Base-by-base conservation (phyloP, 2,113 vertebrate species). In the Poicephalus gulielmi region DNA sequence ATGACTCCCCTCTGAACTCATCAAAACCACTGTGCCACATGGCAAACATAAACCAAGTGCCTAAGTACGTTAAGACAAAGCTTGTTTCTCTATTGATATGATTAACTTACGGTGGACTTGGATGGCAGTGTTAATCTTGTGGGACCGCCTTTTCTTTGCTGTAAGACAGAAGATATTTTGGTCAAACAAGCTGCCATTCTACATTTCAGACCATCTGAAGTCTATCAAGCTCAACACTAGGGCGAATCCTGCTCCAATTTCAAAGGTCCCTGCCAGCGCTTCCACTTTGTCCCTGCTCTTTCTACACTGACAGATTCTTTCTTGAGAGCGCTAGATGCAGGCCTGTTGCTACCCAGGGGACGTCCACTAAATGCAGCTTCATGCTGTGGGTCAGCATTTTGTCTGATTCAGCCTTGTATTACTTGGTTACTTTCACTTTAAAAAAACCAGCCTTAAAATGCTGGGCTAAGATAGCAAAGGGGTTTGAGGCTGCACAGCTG, bases 131-230 rank as follows among this genome's bases (percentile, higher is more conserved):
- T 99, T 93, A 99, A 98, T 70, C 99, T 98, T 59, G 99, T 99
- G 88, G 99, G 99, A 68, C 99, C 99, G 82, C 99, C 99, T 99
- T 99, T 99, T 92, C 99, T 99, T 99, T 99, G 99, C 99, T 99
- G 97, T 19, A 95, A 96, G 27, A 94, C 92, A 98, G 89, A 82
- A 91, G 73, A 70, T 10, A 75, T 27, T 91, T 88, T 79, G 67
- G 59, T 92, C 73, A 94, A 83, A 86, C 74, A 75, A 89, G 79
- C 3, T 66, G 68, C 73, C 74, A 15, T 50, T 62, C 49, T 33
- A 4, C 33, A 18, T 75, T 79, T 92, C 57, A 91, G 57, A 62
- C 41, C 31, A 68, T 33, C 28, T 46, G 19, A 85, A 70, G 41
- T 10, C 76, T 4, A 75, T 35, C 27, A 43, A 90, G 76, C 79